Percentiles rank a stretch among this genome's conserved stretches.
Evolutionary conservation across 2,797 vertebrate species (phyloP).

Genomic region (Gambelia wislizenii): DNA sequence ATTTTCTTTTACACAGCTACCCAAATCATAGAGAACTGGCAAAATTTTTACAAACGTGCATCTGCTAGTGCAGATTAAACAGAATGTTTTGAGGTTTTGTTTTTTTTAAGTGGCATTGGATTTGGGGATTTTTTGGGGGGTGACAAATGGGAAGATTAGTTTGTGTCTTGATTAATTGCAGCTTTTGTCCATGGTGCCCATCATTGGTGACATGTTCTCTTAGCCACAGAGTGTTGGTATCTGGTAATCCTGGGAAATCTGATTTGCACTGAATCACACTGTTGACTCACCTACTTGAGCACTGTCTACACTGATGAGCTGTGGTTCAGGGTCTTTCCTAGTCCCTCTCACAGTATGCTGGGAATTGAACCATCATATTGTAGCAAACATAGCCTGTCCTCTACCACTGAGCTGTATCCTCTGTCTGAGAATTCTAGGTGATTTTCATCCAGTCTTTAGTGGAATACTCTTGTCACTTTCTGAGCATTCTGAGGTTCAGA

Average conservation of each 20-base stretch:
- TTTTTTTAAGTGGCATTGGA: neutral
- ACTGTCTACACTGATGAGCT: neutral
- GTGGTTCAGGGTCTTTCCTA: neutral
- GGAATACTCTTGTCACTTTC: neutral
- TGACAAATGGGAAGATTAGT: neutral
- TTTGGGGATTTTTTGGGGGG: too few species aligned
- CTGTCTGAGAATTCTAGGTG: neutral
- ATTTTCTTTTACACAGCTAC: neutral
- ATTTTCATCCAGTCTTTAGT: neutral
- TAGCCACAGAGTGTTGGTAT: neutral
- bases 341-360: neutral
- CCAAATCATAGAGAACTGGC: too few species aligned
- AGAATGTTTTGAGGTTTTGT: neutral
- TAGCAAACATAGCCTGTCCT: neutral
- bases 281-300: neutral
- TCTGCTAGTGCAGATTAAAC: neutral
- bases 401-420: neutral
- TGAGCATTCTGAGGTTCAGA: neutral
- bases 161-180: neutral
- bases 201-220: neutral
- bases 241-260: neutral
- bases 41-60: neutral
- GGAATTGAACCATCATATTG: neutral
- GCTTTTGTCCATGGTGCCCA: neutral
- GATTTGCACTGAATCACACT: neutral